Evolutionary conservation across 92 coral and sea anemone genomes (phyloP).

Genomic region (Ricordea florida): DNA sequence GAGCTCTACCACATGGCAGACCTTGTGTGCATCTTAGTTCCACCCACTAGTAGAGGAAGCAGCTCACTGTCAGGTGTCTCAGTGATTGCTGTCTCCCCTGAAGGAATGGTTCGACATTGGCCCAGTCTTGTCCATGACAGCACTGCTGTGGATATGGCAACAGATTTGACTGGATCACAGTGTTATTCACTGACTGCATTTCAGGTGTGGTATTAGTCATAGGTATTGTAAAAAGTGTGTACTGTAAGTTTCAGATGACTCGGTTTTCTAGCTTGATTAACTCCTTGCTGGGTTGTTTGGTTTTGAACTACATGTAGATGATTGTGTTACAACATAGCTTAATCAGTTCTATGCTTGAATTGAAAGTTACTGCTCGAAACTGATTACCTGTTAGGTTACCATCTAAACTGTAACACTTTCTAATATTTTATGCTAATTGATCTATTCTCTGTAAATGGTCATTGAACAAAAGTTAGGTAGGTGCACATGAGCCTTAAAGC

Average conservation of each 20-base stretch:
- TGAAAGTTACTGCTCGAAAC: no score
- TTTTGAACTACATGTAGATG: neutral
- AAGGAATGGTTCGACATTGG: constrained; percentile 95
- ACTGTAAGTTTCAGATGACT: no score
- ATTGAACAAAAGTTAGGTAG: no score
- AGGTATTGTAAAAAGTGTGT: no score
- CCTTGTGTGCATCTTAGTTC: constrained; percentile 73
- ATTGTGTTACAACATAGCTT: neutral
- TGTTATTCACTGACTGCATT: constrained; percentile 88
- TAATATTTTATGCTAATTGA: no score
- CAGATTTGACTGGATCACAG: constrained; percentile 86
- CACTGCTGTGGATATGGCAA: constrained; percentile 72
- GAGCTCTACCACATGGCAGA: constrained; percentile 86
- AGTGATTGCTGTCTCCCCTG: constrained; percentile 88
- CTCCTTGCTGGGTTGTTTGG: no score
- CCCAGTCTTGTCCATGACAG: constrained; percentile 89
- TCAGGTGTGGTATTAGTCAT: constrained; percentile 65
- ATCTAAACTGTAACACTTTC: no score
- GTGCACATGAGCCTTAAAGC: no score
- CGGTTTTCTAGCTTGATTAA: no score
- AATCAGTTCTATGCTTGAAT: no score
- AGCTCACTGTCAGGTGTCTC: constrained; percentile 68
- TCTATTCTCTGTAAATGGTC: no score
- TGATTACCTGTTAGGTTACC: no score
- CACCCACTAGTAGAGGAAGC: constrained; percentile 50